Conservation (phyloP, 2,113 vertebrate species). For the Alaudala cheleensis region DNA sequence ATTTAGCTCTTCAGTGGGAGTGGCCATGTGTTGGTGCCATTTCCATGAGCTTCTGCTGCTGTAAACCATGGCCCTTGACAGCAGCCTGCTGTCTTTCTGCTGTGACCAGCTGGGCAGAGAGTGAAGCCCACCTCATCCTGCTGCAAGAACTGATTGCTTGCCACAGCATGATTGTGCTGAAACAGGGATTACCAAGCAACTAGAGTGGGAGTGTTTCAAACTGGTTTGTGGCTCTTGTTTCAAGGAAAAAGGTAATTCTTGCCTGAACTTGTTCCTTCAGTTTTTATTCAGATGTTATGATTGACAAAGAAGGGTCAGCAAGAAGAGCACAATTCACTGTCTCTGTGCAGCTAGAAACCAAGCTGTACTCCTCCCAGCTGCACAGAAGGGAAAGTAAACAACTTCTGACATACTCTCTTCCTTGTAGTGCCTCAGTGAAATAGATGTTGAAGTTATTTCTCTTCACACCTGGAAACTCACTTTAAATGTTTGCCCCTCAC, state of each 20-base stretch:
- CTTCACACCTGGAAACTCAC: not conserved
- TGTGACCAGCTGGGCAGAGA: not conserved
- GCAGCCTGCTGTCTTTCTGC: not conserved
- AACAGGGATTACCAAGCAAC: not conserved
- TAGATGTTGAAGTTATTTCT: not conserved
- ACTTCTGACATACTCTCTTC: not conserved
- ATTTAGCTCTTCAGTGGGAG: not conserved
- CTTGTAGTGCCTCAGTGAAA: not conserved
- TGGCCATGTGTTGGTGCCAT: rapidly evolving
- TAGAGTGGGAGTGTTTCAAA: not conserved
- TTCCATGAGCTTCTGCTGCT: not conserved
- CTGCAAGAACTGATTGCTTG: not conserved
- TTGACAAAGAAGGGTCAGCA: not conserved
- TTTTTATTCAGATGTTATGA: not conserved
- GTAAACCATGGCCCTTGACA: not conserved
- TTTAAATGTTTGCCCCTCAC: not conserved
- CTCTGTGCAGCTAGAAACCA: not conserved
- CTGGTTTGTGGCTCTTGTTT: not conserved
- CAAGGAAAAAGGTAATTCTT: not conserved
- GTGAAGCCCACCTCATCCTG: not conserved
- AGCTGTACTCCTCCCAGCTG: not conserved
- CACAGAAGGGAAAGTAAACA: not conserved
- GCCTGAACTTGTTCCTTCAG: not conserved
- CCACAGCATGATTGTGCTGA: not conserved
- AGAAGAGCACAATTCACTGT: not conserved